These are phyloP conservation scores for Eueremaeus valkanovi DNA, from an alignment of 2,888 invertebrate species.

Conservation along the genomic window DNA sequence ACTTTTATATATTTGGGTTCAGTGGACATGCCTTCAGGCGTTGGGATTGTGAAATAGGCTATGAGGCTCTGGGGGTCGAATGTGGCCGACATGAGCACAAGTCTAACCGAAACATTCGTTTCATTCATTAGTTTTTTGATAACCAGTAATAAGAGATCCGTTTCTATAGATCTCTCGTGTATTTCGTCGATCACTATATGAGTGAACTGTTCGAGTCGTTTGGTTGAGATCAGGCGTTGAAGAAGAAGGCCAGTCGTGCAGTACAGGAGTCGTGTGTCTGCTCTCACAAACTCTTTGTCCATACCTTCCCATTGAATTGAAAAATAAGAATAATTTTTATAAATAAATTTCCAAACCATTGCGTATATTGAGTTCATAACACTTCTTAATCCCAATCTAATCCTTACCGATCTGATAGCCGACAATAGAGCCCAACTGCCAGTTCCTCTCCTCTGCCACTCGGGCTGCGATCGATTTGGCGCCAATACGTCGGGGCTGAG, in stretches of 20 bases:
- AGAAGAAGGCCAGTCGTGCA: constrained; percentile 86
- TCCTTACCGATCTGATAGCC: constrained; percentile 76
- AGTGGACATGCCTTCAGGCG: too few species aligned
- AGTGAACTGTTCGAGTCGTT: constrained; percentile 59
- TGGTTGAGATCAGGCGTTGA: constrained; percentile 77
- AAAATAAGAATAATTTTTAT: not conserved
- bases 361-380: too few species aligned
- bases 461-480: constrained; percentile 85
- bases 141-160: constrained; percentile 85
- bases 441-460: constrained; percentile 78
- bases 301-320: constrained; percentile 63
- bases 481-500: constrained; percentile 86
- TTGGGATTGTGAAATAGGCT: too few species aligned
- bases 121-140: constrained; percentile 70
- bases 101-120: constrained; percentile 66
- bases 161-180: constrained; percentile 87
- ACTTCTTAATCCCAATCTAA: too few species aligned
- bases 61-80: constrained; percentile 77
- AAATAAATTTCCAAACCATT: not conserved
- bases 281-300: too few species aligned
- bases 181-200: constrained; percentile 80
- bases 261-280: too few species aligned
- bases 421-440: constrained; percentile 69
- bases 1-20: too few species aligned
- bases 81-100: constrained; percentile 93